Evolutionary conservation across 1,140 invertebrate genomes (phyloP).

Genomic region (Tribolium madens): DNA sequence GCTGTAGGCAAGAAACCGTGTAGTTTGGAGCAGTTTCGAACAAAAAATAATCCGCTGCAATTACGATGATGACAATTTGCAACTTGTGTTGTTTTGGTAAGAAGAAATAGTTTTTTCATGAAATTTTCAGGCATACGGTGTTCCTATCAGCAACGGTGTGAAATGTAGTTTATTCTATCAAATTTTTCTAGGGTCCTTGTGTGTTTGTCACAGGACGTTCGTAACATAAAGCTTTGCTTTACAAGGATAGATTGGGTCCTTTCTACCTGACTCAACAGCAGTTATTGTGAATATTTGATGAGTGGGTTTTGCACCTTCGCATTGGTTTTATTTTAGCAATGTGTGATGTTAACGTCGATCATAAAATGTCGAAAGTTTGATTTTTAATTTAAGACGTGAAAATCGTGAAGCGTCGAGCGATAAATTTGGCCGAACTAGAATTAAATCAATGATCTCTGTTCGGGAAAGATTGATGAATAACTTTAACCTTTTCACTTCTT

Average conservation of each 20-base stretch:
- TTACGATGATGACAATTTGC: too few relatives aligned
- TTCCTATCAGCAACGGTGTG: background rate
- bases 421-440: conserved; percentile 20
- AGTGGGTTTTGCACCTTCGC: background rate
- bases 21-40: too few relatives aligned
- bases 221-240: conserved; percentile 21
- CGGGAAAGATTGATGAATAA: conserved; percentile 35
- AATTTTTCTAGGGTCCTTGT: conserved; percentile 21
- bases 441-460: conserved; percentile 34
- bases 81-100: too few relatives aligned
- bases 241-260: conserved; percentile 32
- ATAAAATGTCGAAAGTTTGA: background rate
- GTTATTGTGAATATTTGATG: conserved; percentile 36
- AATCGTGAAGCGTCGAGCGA: background rate
- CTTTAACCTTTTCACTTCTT: conserved; percentile 19
- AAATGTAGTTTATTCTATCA: conserved; percentile 22
- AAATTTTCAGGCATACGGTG: background rate
- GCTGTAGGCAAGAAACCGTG: too few relatives aligned
- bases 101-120: background rate
- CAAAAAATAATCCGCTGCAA: too few relatives aligned
- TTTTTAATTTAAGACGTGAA: conserved; percentile 20
- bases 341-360: background rate
- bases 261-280: conserved; percentile 32
- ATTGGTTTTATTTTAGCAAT: conserved; percentile 1
- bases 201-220: conserved; percentile 23